Evolutionary conservation across 2,888 invertebrate species (phyloP).

Genomic region (Hirtodrosophila cameraria): DNA sequence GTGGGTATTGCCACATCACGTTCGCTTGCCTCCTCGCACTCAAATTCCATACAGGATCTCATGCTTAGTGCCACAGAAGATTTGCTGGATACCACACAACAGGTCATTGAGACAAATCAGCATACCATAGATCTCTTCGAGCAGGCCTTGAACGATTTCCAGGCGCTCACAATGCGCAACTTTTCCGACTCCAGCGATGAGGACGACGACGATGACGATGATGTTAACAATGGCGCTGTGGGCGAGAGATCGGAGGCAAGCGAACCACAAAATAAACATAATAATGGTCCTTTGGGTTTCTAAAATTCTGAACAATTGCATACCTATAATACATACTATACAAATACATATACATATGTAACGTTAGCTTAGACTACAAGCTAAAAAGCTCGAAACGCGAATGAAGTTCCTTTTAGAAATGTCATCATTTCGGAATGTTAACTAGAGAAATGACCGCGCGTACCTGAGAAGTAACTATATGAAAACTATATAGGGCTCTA

Average conservation of each 20-base stretch:
- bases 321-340: slow-evolving; percentile 5
- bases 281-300: slow-evolving; percentile 38
- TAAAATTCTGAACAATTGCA: slow-evolving; percentile 25
- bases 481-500: slow-evolving; percentile 36
- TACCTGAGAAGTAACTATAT: slow-evolving; percentile 63
- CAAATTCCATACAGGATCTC: slow-evolving; percentile 61
- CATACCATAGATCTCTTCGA: slow-evolving; percentile 83
- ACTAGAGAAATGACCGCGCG: slow-evolving; percentile 75
- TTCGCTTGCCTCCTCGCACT: slow-evolving; percentile 63
- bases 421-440: slow-evolving; percentile 61
- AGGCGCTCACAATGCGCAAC: slow-evolving; percentile 81
- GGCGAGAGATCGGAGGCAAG: slow-evolving; percentile 48
- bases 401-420: slow-evolving; percentile 68
- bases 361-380: slow-evolving; percentile 37
- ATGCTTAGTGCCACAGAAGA: slow-evolving; percentile 81
- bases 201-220: slow-evolving; percentile 69
- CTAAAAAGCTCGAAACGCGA: slow-evolving; percentile 49
- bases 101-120: slow-evolving; percentile 80
- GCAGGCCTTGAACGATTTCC: slow-evolving; percentile 83
- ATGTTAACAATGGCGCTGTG: slow-evolving; percentile 12
- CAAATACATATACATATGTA: slow-evolving; percentile 12
- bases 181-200: slow-evolving; percentile 82
- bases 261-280: slow-evolving; percentile 39
- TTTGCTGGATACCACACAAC: slow-evolving; percentile 81
- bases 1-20: slow-evolving; percentile 33